phyloP scores from a whole-genome alignment of 2,113 vertebrate genomes.

The Odocoileus hemionus region DNA sequence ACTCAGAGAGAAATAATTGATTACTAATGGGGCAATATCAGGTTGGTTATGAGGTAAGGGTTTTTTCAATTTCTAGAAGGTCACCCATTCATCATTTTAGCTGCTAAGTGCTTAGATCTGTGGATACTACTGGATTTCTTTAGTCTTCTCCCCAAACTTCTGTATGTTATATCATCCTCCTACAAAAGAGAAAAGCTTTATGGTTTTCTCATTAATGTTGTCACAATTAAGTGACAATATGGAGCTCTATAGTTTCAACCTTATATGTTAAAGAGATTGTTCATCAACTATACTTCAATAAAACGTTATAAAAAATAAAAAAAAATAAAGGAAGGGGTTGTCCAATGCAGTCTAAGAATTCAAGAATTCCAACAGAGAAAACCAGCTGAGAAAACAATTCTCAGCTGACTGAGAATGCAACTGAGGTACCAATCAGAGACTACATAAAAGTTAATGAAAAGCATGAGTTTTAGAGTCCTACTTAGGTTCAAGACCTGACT shows the following conservation, averaged over 20 bases:
- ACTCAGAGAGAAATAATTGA: constrained; percentile 35
- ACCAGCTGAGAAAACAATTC: background rate
- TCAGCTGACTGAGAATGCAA: background rate
- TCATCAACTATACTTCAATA: background rate
- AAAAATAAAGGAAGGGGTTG: background rate
- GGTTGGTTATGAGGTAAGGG: constrained; percentile 12
- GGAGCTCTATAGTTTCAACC: background rate
- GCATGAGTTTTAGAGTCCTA: background rate
- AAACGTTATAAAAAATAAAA: background rate
- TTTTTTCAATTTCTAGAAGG: background rate
- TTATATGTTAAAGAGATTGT: background rate
- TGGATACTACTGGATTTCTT: background rate
- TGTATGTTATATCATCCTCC: background rate
- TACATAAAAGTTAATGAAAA: background rate
- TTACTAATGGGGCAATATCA: background rate
- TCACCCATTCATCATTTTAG: background rate
- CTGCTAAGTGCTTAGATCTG: background rate
- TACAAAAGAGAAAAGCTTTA: background rate
- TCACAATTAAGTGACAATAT: background rate
- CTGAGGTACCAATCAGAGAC: background rate
- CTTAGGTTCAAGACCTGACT: background rate
- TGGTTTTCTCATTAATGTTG: background rate
- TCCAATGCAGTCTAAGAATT: background rate
- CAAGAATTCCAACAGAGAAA: background rate
- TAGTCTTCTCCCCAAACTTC: background rate